Percentiles rank a stretch among this genome's conserved stretches.
These are phyloP conservation scores for Ailurus styani DNA, from an alignment of 2,113 vertebrate genomes.

Conservation along the genomic window DNA sequence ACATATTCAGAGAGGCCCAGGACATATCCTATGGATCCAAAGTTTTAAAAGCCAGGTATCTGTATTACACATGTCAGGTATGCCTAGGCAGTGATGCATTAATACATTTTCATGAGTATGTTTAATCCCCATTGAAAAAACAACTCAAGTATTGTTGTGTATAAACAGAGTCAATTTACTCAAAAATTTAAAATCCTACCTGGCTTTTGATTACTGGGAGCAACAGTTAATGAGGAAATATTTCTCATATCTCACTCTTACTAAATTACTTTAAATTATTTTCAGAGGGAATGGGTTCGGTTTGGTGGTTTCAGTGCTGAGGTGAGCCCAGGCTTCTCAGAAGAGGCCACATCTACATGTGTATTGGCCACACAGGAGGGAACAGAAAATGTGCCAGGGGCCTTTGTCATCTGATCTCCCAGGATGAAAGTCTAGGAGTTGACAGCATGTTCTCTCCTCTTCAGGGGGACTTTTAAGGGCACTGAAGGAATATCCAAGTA, in stretches of 20 bases:
- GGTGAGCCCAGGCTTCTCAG: not conserved
- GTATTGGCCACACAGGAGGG: rapidly evolving
- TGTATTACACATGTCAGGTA: not conserved
- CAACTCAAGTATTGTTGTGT: not conserved
- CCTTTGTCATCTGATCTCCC: not conserved
- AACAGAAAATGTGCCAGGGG: not conserved
- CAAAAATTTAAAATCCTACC: not conserved
- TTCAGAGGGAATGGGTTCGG: not conserved
- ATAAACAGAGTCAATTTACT: slow-evolving; percentile 35
- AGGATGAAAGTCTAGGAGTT: not conserved
- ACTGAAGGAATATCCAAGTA: not conserved
- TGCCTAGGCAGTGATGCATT: not conserved
- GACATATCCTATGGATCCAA: not conserved
- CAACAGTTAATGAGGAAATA: not conserved
- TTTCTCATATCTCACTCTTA: not conserved
- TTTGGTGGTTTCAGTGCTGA: not conserved
- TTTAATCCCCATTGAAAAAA: slow-evolving; percentile 39
- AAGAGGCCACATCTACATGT: not conserved
- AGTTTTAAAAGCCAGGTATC: not conserved
- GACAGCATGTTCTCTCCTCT: not conserved
- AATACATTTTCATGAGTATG: not conserved
- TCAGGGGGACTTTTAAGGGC: not conserved
- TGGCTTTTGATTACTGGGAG: not conserved
- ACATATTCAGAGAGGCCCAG: not conserved
- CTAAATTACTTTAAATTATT: not conserved